Conservation (phyloP, 2,888 invertebrate species). For the Eustalomyia histrio region DNA sequence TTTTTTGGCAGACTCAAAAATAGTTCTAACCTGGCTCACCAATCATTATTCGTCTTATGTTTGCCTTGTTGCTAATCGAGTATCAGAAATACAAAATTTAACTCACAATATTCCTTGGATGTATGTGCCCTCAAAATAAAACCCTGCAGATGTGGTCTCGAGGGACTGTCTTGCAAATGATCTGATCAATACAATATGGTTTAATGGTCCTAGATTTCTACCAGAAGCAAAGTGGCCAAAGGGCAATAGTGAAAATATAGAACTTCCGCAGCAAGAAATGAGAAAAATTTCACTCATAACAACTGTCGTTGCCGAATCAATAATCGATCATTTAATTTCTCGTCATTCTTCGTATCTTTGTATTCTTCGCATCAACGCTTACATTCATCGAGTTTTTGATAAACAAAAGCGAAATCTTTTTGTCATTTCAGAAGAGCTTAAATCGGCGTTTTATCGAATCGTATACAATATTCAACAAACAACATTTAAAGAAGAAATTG, state of each 20-base stretch:
- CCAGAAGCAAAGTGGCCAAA: neutral
- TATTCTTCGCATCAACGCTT: constrained; percentile 35
- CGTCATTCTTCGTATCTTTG: constrained; percentile 24
- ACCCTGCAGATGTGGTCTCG: too few relatives aligned
- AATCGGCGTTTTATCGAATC: too few relatives aligned
- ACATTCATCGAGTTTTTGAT: constrained; percentile 24
- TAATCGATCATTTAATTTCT: constrained; percentile 28
- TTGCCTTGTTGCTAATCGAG: constrained; percentile 11
- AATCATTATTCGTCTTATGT: neutral
- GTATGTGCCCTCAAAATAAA: too few relatives aligned
- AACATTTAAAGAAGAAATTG: too few relatives aligned
- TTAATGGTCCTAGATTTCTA: too few relatives aligned
- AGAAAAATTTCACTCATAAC: constrained; percentile 28
- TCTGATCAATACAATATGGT: too few relatives aligned
- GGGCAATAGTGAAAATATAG: constrained; percentile 14
- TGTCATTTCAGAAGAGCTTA: neutral
- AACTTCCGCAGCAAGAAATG: constrained; percentile 60
- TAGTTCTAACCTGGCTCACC: neutral
- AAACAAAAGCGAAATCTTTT: neutral
- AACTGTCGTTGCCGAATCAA: constrained; percentile 7
- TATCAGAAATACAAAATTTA: constrained; percentile 25
- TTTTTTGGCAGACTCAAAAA: neutral
- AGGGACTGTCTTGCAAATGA: too few relatives aligned
- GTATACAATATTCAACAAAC: too few relatives aligned
- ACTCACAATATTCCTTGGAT: too few relatives aligned